Conservation (phyloP, 2,113 vertebrate genomes). For the Hyperopisus bebe region DNA sequence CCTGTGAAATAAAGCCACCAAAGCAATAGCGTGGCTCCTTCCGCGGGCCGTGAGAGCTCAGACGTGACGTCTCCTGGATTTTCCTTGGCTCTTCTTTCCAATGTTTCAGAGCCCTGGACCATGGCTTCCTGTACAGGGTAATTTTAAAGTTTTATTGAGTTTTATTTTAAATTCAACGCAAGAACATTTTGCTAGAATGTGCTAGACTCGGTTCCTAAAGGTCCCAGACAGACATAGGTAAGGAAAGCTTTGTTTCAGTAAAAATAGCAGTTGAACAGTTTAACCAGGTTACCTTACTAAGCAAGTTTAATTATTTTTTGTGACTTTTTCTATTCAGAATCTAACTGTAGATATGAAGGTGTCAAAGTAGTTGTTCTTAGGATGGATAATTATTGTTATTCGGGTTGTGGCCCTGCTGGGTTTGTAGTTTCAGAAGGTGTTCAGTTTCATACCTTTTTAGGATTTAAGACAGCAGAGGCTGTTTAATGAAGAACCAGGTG, state of each 20-base stretch:
- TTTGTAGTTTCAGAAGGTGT: not conserved
- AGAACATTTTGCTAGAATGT: not conserved
- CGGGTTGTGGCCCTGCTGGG: not conserved
- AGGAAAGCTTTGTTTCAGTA: not conserved
- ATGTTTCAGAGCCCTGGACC: conserved; percentile 64
- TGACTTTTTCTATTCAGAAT: not conserved
- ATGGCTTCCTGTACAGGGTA: conserved; percentile 71
- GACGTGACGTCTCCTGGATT: conserved; percentile 48
- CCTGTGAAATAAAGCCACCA: conserved; percentile 20
- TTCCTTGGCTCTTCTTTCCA: conserved; percentile 52
- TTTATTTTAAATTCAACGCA: conserved; percentile 22
- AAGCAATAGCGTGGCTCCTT: not conserved
- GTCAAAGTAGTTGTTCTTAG: not conserved
- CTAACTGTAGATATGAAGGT: not conserved
- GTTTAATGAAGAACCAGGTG: too few relatives aligned
- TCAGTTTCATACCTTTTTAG: conserved; percentile 2
- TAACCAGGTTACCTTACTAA: not conserved
- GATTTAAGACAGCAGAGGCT: not conserved
- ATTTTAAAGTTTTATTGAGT: conserved; percentile 50
- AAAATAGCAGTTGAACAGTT: not conserved
- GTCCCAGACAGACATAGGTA: not conserved
- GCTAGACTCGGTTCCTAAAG: not conserved
- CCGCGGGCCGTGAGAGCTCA: conserved; percentile 34
- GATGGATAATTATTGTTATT: not conserved
- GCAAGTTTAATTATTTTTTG: not conserved